A percentile compares a stretch with the other conserved stretches of the same genome.
phyloP scores from a whole-genome alignment of 2,888 invertebrate species.

The Listrodromus nycthemerus region DNA sequence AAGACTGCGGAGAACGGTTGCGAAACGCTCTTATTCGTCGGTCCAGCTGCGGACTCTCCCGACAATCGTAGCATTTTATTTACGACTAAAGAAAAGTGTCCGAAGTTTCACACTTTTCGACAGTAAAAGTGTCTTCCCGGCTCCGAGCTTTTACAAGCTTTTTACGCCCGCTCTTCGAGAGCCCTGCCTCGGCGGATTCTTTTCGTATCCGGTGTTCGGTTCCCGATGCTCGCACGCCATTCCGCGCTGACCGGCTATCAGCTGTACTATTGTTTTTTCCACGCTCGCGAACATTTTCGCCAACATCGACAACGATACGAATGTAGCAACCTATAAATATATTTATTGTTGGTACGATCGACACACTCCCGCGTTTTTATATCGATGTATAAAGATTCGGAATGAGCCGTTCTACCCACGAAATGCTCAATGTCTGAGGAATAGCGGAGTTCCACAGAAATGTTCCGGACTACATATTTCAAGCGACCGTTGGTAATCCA shows the following conservation, averaged over 20 bases:
- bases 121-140: background rate
- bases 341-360: too few species aligned
- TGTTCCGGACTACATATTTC: too few species aligned
- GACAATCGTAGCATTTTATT: constrained; percentile 11
- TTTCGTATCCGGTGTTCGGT: background rate
- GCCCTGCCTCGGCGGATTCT: background rate
- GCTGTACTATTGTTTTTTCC: background rate
- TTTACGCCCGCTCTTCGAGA: background rate
- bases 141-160: constrained; percentile 5
- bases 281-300: background rate
- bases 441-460: too few species aligned
- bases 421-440: too few species aligned
- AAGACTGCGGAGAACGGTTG: background rate
- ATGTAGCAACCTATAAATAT: too few species aligned
- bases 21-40: constrained; percentile 10
- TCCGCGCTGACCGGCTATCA: background rate
- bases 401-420: too few species aligned
- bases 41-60: constrained; percentile 8
- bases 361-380: too few species aligned
- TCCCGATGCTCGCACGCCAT: background rate
- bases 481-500: too few species aligned
- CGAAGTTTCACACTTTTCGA: constrained; percentile 7
- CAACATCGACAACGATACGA: background rate
- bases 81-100: constrained; percentile 10
- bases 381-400: too few species aligned